Evolutionary conservation across 1,140 invertebrate genomes (phyloP), one percentile per base, ranked within the genome.

Genomic region (Drosophila serrata): DNA sequence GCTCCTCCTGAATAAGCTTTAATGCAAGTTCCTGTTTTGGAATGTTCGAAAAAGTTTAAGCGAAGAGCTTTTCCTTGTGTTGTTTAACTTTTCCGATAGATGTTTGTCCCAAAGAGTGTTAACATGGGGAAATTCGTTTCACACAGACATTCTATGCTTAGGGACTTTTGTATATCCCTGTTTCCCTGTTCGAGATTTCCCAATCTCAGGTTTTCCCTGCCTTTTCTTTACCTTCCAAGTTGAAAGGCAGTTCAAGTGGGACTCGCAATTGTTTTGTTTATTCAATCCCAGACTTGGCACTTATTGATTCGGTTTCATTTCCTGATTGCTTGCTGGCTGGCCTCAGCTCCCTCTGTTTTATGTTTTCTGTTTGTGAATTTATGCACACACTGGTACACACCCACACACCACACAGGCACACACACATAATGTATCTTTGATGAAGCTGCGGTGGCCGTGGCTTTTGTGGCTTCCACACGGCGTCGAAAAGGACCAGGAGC

Each of bases 381-480:
- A 40, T 59, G 42, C 35, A 69, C 13, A 55, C 48, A 51, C 48
- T 6, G 5, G 6, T 24, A 48, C 45, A 48, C 15, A 45, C n/a
- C 6, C 6, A 7, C 17, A 35, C n/a, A 31, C n/a, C 4, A 24
- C 19, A 15, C 19, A 6, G 8, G 5, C 15, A 4, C 15, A 17
- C 29, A 74, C 57, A 45, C 62, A 77, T 77, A 77, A 77, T 77
- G 74, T 77, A 68, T 51, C 74, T 77, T 77, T 77, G 73, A 77
- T 77, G 74, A 60, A 45, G 73, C 65, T 69, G 65, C 62, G 48
- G 49, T 40, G 53, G 19, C 24, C 22, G 73, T 40, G 60, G 72
- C 39, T 74, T 68, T 61, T 72, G 68, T 51, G 58, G 67, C 19
- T 55, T 46, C 56, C 24, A 48, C 33, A 43, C 24, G 62, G 22